Percentiles rank a stretch among this genome's conserved stretches.
These are phyloP conservation scores for Hyalella azteca DNA, from an alignment of 2,888 invertebrate genomes.

Conservation along the genomic window DNA sequence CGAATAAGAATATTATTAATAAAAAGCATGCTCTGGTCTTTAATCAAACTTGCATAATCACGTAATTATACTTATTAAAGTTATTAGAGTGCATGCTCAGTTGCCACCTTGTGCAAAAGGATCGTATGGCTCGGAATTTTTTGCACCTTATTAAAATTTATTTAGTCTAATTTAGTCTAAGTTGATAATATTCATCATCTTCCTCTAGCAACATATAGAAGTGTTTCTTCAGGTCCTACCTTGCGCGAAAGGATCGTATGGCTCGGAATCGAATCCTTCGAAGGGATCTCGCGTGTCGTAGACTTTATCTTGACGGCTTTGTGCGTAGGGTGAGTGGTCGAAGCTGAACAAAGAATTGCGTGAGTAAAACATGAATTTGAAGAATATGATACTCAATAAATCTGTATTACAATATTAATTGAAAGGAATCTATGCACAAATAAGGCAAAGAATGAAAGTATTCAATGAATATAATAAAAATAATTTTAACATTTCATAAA, in stretches of 20 bases:
- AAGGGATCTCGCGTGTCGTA: constrained; percentile 26
- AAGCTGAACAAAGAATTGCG: neutral
- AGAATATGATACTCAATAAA: no score
- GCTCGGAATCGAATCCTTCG: constrained; percentile 1
- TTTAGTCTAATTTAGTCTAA: no score
- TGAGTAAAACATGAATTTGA: neutral
- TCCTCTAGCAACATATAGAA: no score
- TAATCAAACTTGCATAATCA: no score
- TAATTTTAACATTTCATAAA: neutral
- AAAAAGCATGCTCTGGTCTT: no score
- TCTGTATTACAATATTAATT: no score
- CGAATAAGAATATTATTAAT: no score
- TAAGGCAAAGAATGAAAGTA: neutral
- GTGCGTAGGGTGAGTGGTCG: constrained; percentile 5
- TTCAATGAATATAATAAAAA: neutral
- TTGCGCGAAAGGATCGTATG: constrained; percentile 13
- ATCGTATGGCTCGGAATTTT: constrained; percentile 2
- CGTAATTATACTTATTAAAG: no score
- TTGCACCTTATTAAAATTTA: no score
- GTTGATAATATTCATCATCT: no score
- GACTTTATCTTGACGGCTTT: constrained; percentile 17
- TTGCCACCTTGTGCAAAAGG: constrained; percentile 20
- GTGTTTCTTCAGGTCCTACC: no score
- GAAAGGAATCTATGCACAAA: neutral
- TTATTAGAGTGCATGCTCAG: no score